Percentiles rank a stretch among this genome's conserved stretches.
Conservation (phyloP, 2,113 vertebrate genomes). For the Periophthalmodon schlosseri region DNA sequence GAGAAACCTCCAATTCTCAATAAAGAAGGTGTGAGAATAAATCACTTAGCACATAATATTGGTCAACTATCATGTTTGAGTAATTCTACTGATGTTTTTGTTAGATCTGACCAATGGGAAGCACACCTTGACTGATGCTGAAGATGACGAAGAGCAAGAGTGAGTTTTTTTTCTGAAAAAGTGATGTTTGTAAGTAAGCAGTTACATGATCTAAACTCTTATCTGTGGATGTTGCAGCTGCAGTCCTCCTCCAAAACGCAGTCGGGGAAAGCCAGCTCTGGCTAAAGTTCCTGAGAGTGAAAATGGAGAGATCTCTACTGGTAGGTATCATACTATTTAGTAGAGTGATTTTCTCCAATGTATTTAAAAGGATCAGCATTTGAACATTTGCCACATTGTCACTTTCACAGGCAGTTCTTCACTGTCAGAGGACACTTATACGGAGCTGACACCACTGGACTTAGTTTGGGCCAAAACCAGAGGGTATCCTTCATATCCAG, state of each 20-base stretch:
- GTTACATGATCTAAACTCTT: neutral
- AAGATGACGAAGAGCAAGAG: constrained; percentile 79
- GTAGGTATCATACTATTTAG: constrained; percentile 69
- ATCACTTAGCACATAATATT: neutral
- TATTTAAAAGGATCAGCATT: neutral
- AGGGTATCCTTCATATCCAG: constrained; percentile 97
- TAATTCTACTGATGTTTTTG: constrained; percentile 26
- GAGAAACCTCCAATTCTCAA: constrained; percentile 76
- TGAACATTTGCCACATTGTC: constrained; percentile 2
- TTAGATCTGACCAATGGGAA: constrained; percentile 86
- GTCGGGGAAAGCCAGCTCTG: constrained; percentile 92
- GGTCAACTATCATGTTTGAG: neutral
- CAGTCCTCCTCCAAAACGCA: constrained; percentile 86
- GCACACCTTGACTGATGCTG: constrained; percentile 78
- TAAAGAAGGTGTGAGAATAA: constrained; percentile 65
- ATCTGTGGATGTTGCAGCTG: constrained; percentile 14
- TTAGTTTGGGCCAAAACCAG: constrained; percentile 98
- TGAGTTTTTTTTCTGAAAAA: constrained; percentile 47
- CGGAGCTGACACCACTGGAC: constrained; percentile 89
- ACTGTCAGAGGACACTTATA: constrained; percentile 82
- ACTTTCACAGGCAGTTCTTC: constrained; percentile 81
- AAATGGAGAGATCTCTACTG: constrained; percentile 83
- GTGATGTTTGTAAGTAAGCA: neutral
- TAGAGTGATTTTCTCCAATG: neutral
- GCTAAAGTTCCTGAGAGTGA: constrained; percentile 84